These are phyloP conservation scores for Prochilodus magdalenae DNA, from an alignment of 2,113 vertebrate genomes.

Conservation along the genomic window DNA sequence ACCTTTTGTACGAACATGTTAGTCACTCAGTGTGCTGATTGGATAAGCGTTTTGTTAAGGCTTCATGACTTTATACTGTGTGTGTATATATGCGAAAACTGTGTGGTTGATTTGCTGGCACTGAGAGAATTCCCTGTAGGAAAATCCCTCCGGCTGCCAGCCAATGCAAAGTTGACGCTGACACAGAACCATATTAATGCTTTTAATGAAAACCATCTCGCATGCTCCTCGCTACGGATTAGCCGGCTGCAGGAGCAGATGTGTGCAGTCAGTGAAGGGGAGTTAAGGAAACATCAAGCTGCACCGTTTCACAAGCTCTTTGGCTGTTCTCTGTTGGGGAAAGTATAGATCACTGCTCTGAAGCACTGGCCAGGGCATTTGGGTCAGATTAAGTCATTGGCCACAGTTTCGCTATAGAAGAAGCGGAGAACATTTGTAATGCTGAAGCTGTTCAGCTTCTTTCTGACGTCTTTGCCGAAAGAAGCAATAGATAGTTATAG, in stretches of 20 bases:
- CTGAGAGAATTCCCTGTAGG: constrained; percentile 33
- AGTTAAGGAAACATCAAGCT: background rate
- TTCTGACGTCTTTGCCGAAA: background rate
- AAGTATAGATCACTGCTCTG: constrained; percentile 33
- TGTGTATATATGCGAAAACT: background rate
- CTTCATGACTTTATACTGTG: background rate
- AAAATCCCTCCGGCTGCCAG: constrained; percentile 38
- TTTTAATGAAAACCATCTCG: constrained; percentile 58
- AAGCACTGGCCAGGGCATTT: constrained; percentile 3
- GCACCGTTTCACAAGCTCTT: background rate
- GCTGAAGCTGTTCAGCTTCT: background rate
- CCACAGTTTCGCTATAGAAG: constrained; percentile 9
- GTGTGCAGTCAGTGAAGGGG: constrained; percentile 28
- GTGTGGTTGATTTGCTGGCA: background rate
- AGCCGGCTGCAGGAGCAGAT: constrained; percentile 43
- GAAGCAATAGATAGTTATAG: too few relatives aligned
- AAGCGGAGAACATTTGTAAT: background rate
- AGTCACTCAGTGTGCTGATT: background rate
- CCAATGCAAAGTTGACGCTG: constrained; percentile 37
- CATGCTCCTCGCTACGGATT: constrained; percentile 34
- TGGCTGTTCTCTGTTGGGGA: background rate
- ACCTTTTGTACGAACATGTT: background rate
- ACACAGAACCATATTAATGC: constrained; percentile 48
- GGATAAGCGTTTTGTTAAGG: background rate
- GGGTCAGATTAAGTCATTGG: constrained; percentile 32